phyloP scores from a whole-genome alignment of 2,113 vertebrate genomes.

The Seriola rivoliana region DNA sequence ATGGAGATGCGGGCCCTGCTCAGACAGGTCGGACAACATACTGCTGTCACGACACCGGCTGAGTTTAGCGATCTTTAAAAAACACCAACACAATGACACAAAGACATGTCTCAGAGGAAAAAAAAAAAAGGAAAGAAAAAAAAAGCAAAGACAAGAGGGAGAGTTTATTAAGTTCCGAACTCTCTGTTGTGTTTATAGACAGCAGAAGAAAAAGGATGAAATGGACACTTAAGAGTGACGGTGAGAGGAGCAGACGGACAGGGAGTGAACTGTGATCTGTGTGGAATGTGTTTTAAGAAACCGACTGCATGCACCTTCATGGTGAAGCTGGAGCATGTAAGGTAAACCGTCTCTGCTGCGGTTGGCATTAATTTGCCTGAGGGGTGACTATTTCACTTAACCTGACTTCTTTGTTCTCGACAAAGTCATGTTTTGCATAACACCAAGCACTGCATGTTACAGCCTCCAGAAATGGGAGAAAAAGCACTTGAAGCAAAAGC shows the following conservation, averaged over 20 bases:
- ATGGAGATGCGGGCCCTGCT: conserved; percentile 67
- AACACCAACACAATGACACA: conserved; percentile 34
- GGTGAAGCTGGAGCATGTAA: conserved; percentile 22
- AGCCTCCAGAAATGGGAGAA: neutral
- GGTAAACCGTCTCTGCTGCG: conserved; percentile 27
- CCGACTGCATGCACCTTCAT: neutral
- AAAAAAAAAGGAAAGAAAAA: neutral
- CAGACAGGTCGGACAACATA: conserved; percentile 77
- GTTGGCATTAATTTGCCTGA: conserved; percentile 46
- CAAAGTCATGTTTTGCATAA: conserved; percentile 55
- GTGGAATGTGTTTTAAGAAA: conserved; percentile 14
- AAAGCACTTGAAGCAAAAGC: neutral
- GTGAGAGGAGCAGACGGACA: no score
- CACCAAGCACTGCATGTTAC: conserved; percentile 20
- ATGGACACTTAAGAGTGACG: neutral
- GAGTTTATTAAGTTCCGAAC: neutral
- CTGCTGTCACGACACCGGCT: conserved; percentile 63
- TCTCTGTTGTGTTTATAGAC: neutral
- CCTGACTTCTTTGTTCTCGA: conserved; percentile 42
- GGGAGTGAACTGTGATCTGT: neutral
- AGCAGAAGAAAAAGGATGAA: neutral
- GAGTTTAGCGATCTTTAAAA: conserved; percentile 35
- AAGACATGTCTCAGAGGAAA: neutral
- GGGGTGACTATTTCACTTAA: conserved; percentile 47
- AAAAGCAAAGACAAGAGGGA: neutral